Base-by-base conservation (phyloP, 2,888 invertebrate genomes). In the Limnephilus marmoratus region DNA sequence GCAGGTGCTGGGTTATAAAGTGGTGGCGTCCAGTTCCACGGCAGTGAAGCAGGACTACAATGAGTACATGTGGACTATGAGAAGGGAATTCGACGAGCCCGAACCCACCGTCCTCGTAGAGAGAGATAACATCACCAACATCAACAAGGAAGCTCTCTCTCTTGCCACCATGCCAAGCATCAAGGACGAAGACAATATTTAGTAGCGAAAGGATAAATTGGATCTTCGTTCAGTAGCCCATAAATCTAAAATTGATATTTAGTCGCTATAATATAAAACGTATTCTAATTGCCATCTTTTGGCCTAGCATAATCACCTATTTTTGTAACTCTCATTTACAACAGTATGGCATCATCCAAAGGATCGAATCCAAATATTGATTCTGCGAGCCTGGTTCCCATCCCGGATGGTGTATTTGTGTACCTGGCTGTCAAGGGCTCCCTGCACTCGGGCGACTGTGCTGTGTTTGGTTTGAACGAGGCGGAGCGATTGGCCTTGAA, bases 31-130 rank as follows among this genome's bases (percentile, higher is more conserved):
- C 29, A 98, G 98, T 93, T 98, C 98, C 91, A 98, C 98, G 90
- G 97, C 98, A 93, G 98, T 98, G 41, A 98, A 98, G 95, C 98
- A 98, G 95, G 98, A 98, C 95, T 98, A 98, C 95, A 98, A 98
- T 96, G 98, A 98, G 95, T 98, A 98, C 94, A 98, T 98, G 98
- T 98, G 98, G 98, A 98, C 98, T 95, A 98, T 98, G 98, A 97
- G 98, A 96, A 98, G 98, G 95, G 98, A 98, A 94, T 98, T 98
- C 95, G 96, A 97, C 83, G 98, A 98, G 94, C 98, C 98, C 91
- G 98, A 98, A 95, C 98, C 98, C 41, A 96, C 96, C 83, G 96
- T 97, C 91, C 95, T 96, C 94, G 96, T 97, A 93, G 97, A 97
- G 93, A 96, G 96, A 94, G 97, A 97, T 94, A 97, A 97, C 94